Evolutionary conservation across 1,140 invertebrate genomes (phyloP).

Genomic region (Leptopilina boulardi): DNA sequence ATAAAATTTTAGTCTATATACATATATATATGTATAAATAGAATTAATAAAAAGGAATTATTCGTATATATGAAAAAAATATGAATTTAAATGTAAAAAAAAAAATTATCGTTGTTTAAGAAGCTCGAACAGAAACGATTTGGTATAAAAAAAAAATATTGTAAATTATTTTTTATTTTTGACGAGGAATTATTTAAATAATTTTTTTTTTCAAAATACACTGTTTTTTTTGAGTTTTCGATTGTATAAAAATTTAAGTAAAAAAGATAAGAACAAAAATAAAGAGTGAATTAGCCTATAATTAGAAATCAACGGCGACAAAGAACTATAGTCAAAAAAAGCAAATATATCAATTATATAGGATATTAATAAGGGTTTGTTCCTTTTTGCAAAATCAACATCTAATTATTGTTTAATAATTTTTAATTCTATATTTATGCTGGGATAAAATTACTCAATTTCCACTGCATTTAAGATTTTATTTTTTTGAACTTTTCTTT

Average conservation of each 20-base stretch:
- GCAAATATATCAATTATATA: slow-evolving; percentile 27
- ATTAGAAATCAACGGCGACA: slow-evolving; percentile 3
- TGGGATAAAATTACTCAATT: no score
- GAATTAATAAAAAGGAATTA: not conserved
- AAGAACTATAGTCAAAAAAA: not conserved
- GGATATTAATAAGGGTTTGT: not conserved
- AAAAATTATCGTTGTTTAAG: not conserved
- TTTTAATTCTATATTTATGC: no score
- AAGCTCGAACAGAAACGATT: slow-evolving; percentile 3
- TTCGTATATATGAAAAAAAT: slow-evolving; percentile 9
- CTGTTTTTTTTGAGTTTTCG: not conserved
- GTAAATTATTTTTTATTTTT: not conserved
- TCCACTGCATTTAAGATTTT: no score
- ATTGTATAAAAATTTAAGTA: slow-evolving; percentile 17
- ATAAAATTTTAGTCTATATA: not conserved
- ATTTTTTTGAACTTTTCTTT: no score
- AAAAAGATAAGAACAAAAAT: slow-evolving; percentile 5
- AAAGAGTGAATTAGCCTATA: slow-evolving; percentile 23
- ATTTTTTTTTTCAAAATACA: not conserved
- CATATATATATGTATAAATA: not conserved
- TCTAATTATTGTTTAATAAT: slow-evolving; percentile 5
- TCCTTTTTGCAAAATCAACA: not conserved
- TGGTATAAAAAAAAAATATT: not conserved
- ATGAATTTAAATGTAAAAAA: no score
- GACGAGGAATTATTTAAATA: not conserved